phyloP scores from a whole-genome alignment of 2,113 vertebrate species.

The Ursus arctos region DNA sequence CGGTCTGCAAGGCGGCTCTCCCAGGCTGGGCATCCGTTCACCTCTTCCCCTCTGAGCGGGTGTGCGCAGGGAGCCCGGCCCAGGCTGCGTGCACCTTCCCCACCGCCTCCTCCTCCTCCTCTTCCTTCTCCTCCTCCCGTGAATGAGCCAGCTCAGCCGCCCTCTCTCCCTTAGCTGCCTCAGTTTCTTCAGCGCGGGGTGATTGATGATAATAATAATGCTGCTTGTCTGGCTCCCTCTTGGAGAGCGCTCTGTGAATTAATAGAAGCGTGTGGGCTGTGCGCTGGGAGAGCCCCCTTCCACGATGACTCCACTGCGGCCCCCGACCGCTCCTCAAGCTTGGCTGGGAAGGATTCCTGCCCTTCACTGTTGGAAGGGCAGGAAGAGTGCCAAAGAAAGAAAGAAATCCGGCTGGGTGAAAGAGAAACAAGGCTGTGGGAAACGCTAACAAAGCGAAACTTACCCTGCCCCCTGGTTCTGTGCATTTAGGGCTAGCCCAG shows the following conservation, averaged over 20 bases:
- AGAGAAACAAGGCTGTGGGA: slow-evolving; percentile 3
- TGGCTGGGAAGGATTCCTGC: neutral
- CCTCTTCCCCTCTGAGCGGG: neutral
- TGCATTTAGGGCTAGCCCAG: neutral
- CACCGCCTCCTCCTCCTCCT: neutral
- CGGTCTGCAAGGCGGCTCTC: neutral
- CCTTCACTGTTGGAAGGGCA: neutral
- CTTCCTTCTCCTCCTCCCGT: neutral
- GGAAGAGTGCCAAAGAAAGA: neutral
- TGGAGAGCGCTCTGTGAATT: slow-evolving; percentile 28
- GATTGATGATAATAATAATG: slow-evolving; percentile 78
- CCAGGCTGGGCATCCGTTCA: neutral
- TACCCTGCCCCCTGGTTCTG: neutral
- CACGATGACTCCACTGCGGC: neutral
- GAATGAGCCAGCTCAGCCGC: neutral
- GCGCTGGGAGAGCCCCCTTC: neutral
- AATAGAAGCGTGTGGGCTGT: slow-evolving; percentile 15
- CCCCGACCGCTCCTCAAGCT: neutral
- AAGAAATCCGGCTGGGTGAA: neutral
- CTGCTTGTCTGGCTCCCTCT: slow-evolving; percentile 53
- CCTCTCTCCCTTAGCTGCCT: slow-evolving; percentile 62
- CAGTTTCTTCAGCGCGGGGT: slow-evolving; percentile 68
- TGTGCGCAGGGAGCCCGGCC: neutral
- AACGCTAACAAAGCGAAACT: neutral
- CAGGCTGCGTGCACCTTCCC: neutral